Base-by-base conservation (phyloP, 2,113 vertebrate genomes). In the Ptilonorhynchus violaceus region DNA sequence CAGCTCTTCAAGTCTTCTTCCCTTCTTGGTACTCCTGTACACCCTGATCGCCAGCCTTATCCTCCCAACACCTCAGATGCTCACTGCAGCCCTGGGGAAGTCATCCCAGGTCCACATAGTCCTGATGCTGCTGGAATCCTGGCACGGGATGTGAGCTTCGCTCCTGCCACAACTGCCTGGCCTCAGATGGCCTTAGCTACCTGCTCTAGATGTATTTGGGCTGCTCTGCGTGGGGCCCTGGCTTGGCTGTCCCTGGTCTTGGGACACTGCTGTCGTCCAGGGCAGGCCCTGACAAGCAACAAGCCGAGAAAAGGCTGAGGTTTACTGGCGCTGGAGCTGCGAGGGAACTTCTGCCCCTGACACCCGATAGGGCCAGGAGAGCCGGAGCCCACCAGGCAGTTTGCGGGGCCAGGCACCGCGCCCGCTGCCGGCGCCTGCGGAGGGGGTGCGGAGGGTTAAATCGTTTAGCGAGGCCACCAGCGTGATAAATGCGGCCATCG, bases 361-460 rank as follows among this genome's bases (percentile, higher is more conserved):
- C 44, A 5, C 3, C 14, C 4, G 3, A 7, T 3, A 30, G 30
- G 37, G 42, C 33, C 56, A 1, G 22, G 24, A 31, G 22, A 78
- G 15, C n/a, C 12, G 10, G 53, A 67, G 42, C 52, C 28, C 11
- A 4, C 4, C 5, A 11, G 49, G 47, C 73, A n/a, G 49, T 24
- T 42, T 5, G 59, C 6, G 4, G 21, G 23, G 74, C 39, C 7
- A 12, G 24, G 31, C 47, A 39, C 39, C 22, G 33, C 28, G 35
- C 39, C 19, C 7, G 50, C 82, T 13, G 28, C 35, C 30, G 13
- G 16, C 11, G 13, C 37, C 70, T 6, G 84, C 52, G 18, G 39
- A 39, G 13, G 58, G 75, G 41, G 30, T 31, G 30, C 62, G 0
- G 93, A 60, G 96, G 63, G 94, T 95, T 96, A 92, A 96, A 73